A percentile compares a stretch with the other conserved stretches of the same genome.
Evolutionary conservation across 2,888 invertebrate genomes (phyloP).

Genomic region (Leptodirus hochenwartii): DNA sequence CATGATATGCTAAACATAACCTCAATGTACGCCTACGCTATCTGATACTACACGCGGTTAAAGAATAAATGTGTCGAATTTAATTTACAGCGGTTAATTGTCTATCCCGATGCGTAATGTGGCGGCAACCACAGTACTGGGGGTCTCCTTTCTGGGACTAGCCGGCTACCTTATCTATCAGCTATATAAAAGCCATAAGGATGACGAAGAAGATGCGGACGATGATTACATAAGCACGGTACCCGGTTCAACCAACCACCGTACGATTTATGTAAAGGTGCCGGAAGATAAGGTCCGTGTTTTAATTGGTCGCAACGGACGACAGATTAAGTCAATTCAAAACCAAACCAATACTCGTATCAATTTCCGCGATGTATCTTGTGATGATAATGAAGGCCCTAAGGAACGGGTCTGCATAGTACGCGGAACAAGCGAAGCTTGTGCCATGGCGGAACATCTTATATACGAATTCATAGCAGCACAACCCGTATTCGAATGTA

Average conservation of each 20-base stretch:
- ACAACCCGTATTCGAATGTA: slow-evolving; percentile 48
- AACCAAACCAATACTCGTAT: slow-evolving; percentile 48
- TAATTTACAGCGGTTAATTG: too few relatives aligned
- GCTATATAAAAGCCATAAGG: slow-evolving; percentile 42
- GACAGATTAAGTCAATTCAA: slow-evolving; percentile 59
- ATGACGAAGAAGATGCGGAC: slow-evolving; percentile 35
- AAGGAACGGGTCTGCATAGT: slow-evolving; percentile 48
- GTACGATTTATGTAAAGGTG: slow-evolving; percentile 37
- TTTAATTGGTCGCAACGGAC: slow-evolving; percentile 57
- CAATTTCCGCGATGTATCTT: slow-evolving; percentile 32
- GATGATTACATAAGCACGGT: slow-evolving; percentile 20
- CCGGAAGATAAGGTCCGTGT: slow-evolving; percentile 43
- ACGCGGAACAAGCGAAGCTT: slow-evolving; percentile 44
- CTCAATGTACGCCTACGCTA: too few relatives aligned
- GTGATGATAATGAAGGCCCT: slow-evolving; percentile 38
- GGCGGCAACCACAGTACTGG: slow-evolving; percentile 41
- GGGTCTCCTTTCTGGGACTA: slow-evolving; percentile 48
- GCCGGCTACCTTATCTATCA: slow-evolving; percentile 51
- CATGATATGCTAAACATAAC: too few relatives aligned
- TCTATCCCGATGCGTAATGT: too few relatives aligned
- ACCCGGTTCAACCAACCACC: slow-evolving; percentile 20
- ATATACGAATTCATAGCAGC: slow-evolving; percentile 48
- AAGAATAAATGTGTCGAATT: too few relatives aligned
- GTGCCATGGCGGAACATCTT: slow-evolving; percentile 51
- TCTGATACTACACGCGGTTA: too few relatives aligned